Evolutionary conservation across 2,113 vertebrate genomes (phyloP), one percentile per base, ranked within the genome.

Genomic region (Lamprotornis superbus): DNA sequence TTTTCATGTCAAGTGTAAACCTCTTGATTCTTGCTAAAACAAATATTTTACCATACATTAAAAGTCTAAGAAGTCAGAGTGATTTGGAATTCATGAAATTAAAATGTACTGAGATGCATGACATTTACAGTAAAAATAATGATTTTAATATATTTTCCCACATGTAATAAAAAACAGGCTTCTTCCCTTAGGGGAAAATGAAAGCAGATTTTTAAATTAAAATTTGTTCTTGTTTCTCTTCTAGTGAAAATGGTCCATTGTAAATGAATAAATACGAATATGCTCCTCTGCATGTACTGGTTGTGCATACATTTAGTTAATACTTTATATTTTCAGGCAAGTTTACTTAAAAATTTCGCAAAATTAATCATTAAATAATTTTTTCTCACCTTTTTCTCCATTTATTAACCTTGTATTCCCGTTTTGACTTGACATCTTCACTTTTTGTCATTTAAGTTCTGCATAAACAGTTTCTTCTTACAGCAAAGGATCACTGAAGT

Each of bases 281-380:
- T 3, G 4, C 0, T 30, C 2, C 92, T 47, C 22, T 28, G 5
- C 15, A 27, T 31, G 4, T 37, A 61, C 8, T 50, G 4, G 3
- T 39, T 77, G 12, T 24, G 4, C 16, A 16, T 50, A 35, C 56
- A 8, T 39, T 86, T 65, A 64, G 11, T 68, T 67, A 78, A 42
- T 37, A 31, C 1, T 47, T 28, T 63, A 50, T 4, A 25, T 67
- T 92, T 90, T 40, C 1, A 9, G 16, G 7, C 4, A 86, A 47
- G 16, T 74, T 86, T 80, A 69, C 39, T 37, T 33, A 61, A 60
- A 23, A 92, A 82, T 11, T 16, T 86, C 1, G 5, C 2, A 74
- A 80, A 83, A 77, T 44, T 50, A 68, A 42, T 55, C 74, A 21
- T 21, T 81, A 28, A 83, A 47, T 59, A 61, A 50, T 23, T 67